phyloP scores from a whole-genome alignment of 1,140 invertebrate species.

The Drosophila punjabiensis region DNA sequence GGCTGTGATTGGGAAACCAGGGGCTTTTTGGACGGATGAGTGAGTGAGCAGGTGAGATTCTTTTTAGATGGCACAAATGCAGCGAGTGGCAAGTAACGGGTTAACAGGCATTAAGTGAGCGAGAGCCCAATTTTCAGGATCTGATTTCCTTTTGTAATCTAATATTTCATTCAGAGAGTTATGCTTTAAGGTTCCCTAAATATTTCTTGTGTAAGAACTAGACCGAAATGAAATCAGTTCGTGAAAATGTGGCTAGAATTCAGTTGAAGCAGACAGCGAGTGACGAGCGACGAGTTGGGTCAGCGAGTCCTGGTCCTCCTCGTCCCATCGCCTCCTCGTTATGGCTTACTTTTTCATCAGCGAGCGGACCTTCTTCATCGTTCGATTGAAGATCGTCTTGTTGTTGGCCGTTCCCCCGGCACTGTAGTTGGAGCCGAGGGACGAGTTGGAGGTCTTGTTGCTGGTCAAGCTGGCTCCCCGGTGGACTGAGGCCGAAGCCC shows the following conservation, averaged over 20 bases:
- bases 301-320: conserved; percentile 41
- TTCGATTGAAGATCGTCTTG: conserved; percentile 89
- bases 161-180: background rate
- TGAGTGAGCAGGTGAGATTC: conserved; percentile 59
- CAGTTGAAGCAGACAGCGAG: conserved; percentile 40
- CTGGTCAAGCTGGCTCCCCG: conserved; percentile 75
- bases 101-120: conserved; percentile 51
- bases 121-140: conserved; percentile 9
- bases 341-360: conserved; percentile 88
- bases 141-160: conserved; percentile 19
- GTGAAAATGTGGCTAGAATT: conserved; percentile 11
- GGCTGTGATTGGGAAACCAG: conserved; percentile 15
- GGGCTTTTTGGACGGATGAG: conserved; percentile 9
- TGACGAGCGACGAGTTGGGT: conserved; percentile 55
- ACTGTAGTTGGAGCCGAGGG: conserved; percentile 73
- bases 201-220: background rate
- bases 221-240: conserved; percentile 17
- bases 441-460: conserved; percentile 75
- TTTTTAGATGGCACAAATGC: conserved; percentile 61
- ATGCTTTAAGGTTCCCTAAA: background rate
- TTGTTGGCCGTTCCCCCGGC: conserved; percentile 54
- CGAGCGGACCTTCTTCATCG: conserved; percentile 89
- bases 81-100: conserved; percentile 47
- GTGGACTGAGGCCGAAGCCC: conserved; percentile 79
- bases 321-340: conserved; percentile 37